Evolutionary conservation across 2,113 vertebrate species (phyloP), one percentile per base, ranked within the genome.

Genomic region (Monarcha castaneiventris): DNA sequence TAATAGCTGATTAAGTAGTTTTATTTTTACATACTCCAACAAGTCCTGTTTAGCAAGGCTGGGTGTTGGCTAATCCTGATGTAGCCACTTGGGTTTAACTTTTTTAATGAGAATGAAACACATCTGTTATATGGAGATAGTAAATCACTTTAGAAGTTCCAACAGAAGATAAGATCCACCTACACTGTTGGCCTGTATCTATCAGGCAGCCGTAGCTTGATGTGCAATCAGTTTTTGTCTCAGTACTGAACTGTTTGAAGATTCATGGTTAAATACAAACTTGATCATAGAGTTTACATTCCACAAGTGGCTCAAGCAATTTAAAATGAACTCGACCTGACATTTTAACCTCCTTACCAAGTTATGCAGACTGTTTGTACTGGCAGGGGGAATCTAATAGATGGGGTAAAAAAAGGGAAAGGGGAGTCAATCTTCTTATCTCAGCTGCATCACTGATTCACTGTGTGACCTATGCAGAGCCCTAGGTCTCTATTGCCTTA

Each of bases 291-390:
- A 71, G 61, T 81, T 92, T 88, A 63, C 64, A 67, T 95, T 94
- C 90, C 56, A 72, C 32, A 71, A 76, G n/a, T 46, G n/a, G 39
- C 78, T 74, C n/a, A 68, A 81, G 74, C 25, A 44, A 55, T 83
- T 94, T 88, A 52, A 91, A 88, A 71, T 41, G 7, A 88, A 75
- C 64, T 93, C 52, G 25, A 83, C 44, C 37, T 82, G 74, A 78
- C 72, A 66, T 91, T 94, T 94, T 80, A 90, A 86, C 63, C 67
- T 93, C 74, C 51, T 93, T 80, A 84, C 72, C 51, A 91, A 90
- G 52, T 66, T 88, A 86, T 61, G 59, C 43, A 95, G 71, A 51
- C 75, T 94, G 63, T 77, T 91, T 94, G 23, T 86, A 80, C 48
- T 59, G 84, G 63, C 81, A 85, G 48, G 16, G 73, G 15, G 6